These are phyloP conservation scores for Probosciger aterrimus DNA, from an alignment of 2,113 vertebrate genomes.

Conservation along the genomic window DNA sequence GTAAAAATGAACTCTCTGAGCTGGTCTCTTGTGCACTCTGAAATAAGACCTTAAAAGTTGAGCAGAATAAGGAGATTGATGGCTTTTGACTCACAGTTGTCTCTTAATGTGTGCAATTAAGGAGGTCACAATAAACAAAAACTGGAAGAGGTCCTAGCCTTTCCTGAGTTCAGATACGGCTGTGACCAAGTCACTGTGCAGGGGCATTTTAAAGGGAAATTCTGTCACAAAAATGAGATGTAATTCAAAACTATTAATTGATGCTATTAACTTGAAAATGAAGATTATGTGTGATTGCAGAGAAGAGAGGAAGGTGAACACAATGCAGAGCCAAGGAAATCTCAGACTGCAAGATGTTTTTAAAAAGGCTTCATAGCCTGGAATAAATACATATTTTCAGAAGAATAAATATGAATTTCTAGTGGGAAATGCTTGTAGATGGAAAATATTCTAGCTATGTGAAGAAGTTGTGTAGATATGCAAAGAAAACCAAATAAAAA, in stretches of 20 bases:
- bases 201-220: background rate
- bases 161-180: background rate
- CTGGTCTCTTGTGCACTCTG: background rate
- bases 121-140: background rate
- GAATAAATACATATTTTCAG: background rate
- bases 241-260: background rate
- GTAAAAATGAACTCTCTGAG: background rate
- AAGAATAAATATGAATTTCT: background rate
- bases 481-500: background rate
- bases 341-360: background rate
- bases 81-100: background rate
- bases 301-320: background rate
- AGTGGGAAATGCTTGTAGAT: background rate
- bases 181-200: background rate
- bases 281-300: background rate
- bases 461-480: background rate
- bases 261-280: background rate
- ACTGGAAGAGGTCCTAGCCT: background rate
- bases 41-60: background rate
- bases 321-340: background rate
- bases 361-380: background rate
- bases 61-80: background rate
- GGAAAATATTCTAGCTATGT: background rate
- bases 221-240: background rate
- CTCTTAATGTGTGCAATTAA: background rate